Evolutionary conservation across 2,888 invertebrate species (phyloP), one percentile per base, ranked within the genome.

Genomic region (Nasonia oneida): DNA sequence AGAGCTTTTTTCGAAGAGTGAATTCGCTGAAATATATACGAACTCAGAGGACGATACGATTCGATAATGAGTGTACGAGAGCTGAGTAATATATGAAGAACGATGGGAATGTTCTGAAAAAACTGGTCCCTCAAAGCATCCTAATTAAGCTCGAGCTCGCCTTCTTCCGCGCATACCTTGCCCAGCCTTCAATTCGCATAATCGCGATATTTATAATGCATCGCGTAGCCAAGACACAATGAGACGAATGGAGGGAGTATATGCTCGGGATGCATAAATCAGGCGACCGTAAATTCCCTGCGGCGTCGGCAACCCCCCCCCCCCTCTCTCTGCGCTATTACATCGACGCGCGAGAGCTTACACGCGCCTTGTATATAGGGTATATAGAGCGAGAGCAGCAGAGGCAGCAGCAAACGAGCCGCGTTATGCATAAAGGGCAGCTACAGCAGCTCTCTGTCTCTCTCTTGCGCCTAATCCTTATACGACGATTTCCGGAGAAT

Each of bases 401-500:
- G 14, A 50, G 50, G 37, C 37, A 39, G 23, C 37, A 70, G 70
- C 15, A 18, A 18, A 71, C 37, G 70, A 5, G 39, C 37, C 37
- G 70, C 37, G 70, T 71, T 71, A 71, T 71, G 39, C n/a, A 39
- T 39, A 67, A 67, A 14, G 67, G 67, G 37, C 33, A 15, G 57
- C 57, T 15, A 57, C 57, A 57, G 67, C 29, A 42, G 42, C 14
- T 23, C n/a, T 57, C 53, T 37, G 1, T 29, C 29, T 29, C 29
- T 29, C 29, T 29, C 29, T 29, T n/a, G n/a, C n/a, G 42, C 42
- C 73, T 73, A 73, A 73, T 73, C 73, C 73, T 73, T 73, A 73
- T 73, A 73, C 42, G 42, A 73, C 73, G 42, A 73, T 73, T 73
- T 73, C 70, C n/a, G 39, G 18, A n/a, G n/a, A 73, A 73, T 73